These are phyloP conservation scores for Xestia rhomboidea DNA, from an alignment of 2,888 invertebrate species.

Conservation along the genomic window DNA sequence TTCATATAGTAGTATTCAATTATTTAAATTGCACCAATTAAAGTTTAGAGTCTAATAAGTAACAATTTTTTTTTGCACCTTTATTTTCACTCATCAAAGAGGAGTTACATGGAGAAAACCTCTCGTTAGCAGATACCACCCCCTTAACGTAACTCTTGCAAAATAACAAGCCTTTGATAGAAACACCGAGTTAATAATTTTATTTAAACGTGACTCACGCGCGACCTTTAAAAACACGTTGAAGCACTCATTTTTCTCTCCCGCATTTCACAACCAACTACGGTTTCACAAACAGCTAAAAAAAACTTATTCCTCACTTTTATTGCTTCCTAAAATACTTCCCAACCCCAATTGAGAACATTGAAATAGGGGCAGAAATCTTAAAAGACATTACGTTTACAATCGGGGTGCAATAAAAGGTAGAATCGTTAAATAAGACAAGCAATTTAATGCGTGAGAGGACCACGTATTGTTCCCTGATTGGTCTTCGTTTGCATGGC, in stretches of 20 bases:
- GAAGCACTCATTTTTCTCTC: not conserved
- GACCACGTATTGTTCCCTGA: conserved; percentile 49
- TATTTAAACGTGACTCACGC: conserved; percentile 3
- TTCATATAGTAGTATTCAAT: too few relatives aligned
- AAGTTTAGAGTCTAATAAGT: too few relatives aligned
- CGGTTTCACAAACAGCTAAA: conserved; percentile 18
- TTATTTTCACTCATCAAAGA: too few relatives aligned
- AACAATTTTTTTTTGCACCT: too few relatives aligned
- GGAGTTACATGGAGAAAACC: too few relatives aligned
- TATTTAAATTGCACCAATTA: too few relatives aligned
- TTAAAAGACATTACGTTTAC: conserved; percentile 51
- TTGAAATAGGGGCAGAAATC: conserved; percentile 46
- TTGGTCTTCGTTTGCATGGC: conserved; percentile 47
- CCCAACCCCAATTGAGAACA: conserved; percentile 25
- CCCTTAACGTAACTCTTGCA: not conserved
- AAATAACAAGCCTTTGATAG: not conserved
- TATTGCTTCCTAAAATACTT: conserved; percentile 44
- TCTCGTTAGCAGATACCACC: too few relatives aligned
- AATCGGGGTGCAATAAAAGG: conserved; percentile 59
- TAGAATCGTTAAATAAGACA: conserved; percentile 63
- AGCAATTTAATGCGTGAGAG: conserved; percentile 62
- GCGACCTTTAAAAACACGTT: conserved; percentile 17
- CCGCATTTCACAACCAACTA: not conserved
- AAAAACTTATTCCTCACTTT: conserved; percentile 34
- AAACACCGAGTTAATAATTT: not conserved